These are phyloP conservation scores for Sebastes itinus DNA, from an alignment of 2,797 vertebrate genomes.

Conservation along the genomic window DNA sequence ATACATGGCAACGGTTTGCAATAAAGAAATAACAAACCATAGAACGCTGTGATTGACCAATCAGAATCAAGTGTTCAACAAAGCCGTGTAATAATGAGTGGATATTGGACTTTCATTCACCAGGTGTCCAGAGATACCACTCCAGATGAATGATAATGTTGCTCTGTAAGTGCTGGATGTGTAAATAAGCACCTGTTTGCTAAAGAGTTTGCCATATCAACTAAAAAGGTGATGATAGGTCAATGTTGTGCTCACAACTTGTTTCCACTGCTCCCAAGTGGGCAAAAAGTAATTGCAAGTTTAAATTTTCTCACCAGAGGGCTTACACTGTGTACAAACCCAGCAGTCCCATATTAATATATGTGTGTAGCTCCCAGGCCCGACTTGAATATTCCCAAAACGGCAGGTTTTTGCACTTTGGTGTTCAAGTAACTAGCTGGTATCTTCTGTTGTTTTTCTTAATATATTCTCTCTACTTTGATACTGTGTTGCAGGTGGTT, in stretches of 20 bases:
- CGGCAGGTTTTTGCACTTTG: background rate
- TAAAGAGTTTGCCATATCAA: background rate
- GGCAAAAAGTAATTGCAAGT: background rate
- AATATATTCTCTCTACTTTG: background rate
- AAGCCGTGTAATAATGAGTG: too few relatives aligned
- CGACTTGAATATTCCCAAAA: background rate
- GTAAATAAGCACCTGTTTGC: background rate
- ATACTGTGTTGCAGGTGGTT: constrained; percentile 84
- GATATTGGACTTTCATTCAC: too few relatives aligned
- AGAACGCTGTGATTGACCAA: too few relatives aligned
- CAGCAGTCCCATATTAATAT: background rate
- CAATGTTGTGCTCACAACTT: background rate
- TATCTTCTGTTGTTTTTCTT: background rate
- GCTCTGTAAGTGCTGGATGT: background rate
- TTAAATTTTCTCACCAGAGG: background rate
- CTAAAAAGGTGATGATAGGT: background rate
- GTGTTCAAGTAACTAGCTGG: background rate
- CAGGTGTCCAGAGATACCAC: background rate
- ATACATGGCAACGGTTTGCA: too few relatives aligned
- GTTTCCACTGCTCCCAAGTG: background rate
- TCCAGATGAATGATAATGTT: background rate
- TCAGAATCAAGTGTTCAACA: too few relatives aligned
- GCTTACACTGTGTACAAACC: background rate
- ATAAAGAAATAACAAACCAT: too few relatives aligned
- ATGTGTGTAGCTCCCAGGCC: background rate